Evolutionary conservation across 1,140 invertebrate species (phyloP), one percentile per base, ranked within the genome.

Genomic region (Drosophila sulfurigaster): DNA sequence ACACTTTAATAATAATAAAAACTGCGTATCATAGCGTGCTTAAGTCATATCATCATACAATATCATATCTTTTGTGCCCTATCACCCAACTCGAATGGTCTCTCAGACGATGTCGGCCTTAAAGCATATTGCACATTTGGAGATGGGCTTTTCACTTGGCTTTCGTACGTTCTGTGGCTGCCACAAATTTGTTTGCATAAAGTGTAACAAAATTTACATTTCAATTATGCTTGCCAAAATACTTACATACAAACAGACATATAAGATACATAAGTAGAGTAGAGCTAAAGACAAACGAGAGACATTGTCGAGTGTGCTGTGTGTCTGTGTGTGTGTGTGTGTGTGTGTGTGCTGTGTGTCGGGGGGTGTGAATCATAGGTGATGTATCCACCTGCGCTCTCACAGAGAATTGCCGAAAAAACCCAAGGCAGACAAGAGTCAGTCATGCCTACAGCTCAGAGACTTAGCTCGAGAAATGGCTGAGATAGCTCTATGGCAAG

Each of bases 171-270:
- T 51, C 56, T 16, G 13, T 43, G 52, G 25, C 56, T 51, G 56
- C 69, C 69, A 58, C 52, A 72, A 72, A 72, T 73, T 56, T 62
- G 78, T 57, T 65, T 63, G 59, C 54, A 60, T 68, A 63, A 70
- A 74, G 62, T 45, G 58, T 62, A 48, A 51, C 46, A 43, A 76
- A 87, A 87, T 87, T 88, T 87, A 88, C 83, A 87, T 87, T 87
- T 87, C 82, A 87, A 88, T 87, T 87, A 87, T 80, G 79, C 76
- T 62, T 56, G 51, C 62, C 69, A 48, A 70, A 70, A 74, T 73
- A 68, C 25, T 41, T 64, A 41, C 38, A 57, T 10, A 38, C 35
- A 38, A 38, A 38, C 35, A 38, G 8, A 38, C 35, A 38, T 3
- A 38, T 10, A 25, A 38, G 6, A 38, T 32, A 32, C 30, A 32